Base-by-base conservation (phyloP, 2,888 invertebrate genomes). In the Spatulosminthurus flaviceps region DNA sequence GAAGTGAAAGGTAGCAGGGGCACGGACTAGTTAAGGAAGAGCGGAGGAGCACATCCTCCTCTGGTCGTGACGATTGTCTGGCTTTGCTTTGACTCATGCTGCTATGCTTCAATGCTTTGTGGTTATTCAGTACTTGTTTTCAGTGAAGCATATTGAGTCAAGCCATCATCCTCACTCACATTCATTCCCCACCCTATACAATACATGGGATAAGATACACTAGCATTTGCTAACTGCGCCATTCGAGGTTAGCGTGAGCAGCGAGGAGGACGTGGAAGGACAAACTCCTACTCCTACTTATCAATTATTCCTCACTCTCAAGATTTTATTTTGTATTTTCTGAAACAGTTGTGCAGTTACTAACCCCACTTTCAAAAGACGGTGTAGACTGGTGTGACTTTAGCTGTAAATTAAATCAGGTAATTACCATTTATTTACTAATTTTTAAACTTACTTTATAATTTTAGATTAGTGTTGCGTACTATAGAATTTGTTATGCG, bases 161-260 rank as follows among this genome's bases (percentile, higher is more conserved):
- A 34, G 34, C 5, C 34, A 4, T 34, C 34, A 34, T 34, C 9
- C 34, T 9, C 34, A 34, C 4, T 7, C 9, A 4, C 34, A 4
- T 34, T 34, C 34, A 34, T 34, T 9, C 34, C 34, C 5, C 9
- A 4, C 34, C 34, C 34, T 34, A n/a, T 34, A 34, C 9, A 7
- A 34, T 34, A 34, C 9, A 34, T 34, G 34, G 9, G 34, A 4
- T 34, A 4, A 7, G 34, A 4, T 34, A 4, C 34, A 34, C 34
- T 4, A 34, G 34, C 9, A 9, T 34, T 4, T 34, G 34, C 34
- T 9, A 34, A 34, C 34, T 34, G 60, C 64, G 64, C 22, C 64
- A 64, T 64, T 64, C 64, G 64, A 64, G 64, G 64, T 64, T 64
- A 64, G 64, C 21, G 1, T 24, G 19, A 24, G 22, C 21, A 64